Conservation (phyloP, 1,140 invertebrate genomes). For the Zaprionus gabonicus region DNA sequence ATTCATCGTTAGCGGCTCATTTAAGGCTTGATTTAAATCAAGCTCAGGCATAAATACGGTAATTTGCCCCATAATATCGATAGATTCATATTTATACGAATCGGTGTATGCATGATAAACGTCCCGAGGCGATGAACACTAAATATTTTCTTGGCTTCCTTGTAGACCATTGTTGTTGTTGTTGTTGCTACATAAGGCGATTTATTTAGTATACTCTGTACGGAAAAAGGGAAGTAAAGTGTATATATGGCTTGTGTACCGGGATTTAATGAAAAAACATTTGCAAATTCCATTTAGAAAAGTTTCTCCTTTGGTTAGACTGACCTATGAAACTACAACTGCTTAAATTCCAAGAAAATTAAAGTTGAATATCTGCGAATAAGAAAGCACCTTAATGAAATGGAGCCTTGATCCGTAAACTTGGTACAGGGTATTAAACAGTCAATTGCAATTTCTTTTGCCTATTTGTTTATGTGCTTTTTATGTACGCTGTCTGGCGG, state of each 20-base stretch:
- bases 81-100: conserved; percentile 11
- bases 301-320: too few species aligned
- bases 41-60: conserved; percentile 23
- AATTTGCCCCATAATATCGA: conserved; percentile 44
- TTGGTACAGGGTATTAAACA: background rate
- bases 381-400: too few species aligned
- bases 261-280: background rate
- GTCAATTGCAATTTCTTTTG: background rate
- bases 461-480: conserved; percentile 3
- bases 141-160: conserved; percentile 48
- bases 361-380: too few species aligned
- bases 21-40: conserved; percentile 52
- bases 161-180: conserved; percentile 54
- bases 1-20: conserved; percentile 45
- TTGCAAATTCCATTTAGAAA: background rate
- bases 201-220: conserved; percentile 62
- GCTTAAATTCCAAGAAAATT: too few species aligned
- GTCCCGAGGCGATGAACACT: conserved; percentile 48
- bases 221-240: background rate
- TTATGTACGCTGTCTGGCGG: conserved; percentile 8
- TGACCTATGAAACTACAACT: too few species aligned
- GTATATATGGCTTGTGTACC: background rate
- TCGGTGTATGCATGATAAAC: conserved; percentile 55
- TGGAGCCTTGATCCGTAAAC: background rate
- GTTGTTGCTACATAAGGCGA: conserved; percentile 56